phyloP scores from a whole-genome alignment of 2,797 vertebrate species.

The Morus bassanus region DNA sequence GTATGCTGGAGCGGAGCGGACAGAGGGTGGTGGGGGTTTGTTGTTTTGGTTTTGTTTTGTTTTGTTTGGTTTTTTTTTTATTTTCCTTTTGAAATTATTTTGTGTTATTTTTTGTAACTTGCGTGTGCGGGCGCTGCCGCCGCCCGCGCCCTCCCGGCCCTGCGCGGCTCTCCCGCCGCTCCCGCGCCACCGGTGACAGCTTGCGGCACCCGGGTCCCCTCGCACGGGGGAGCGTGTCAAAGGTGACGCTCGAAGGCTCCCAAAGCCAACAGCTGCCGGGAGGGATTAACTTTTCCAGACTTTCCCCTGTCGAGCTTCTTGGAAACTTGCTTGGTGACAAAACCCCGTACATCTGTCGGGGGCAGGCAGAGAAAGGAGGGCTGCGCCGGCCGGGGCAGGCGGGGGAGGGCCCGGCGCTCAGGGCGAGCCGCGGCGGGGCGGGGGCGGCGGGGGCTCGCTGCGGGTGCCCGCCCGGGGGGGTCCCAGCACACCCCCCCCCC shows the following conservation, averaged over 20 bases:
- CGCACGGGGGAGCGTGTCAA: conserved; percentile 84
- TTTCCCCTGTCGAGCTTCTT: conserved; percentile 82
- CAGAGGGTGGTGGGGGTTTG: too few relatives aligned
- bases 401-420: conserved; percentile 1
- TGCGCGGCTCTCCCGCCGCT: not conserved
- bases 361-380: conserved; percentile 72
- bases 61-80: not conserved
- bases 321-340: conserved; percentile 79
- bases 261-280: conserved; percentile 88
- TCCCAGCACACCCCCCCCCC: not conserved
- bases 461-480: not conserved
- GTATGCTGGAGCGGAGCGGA: not conserved
- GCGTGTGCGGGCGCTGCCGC: not conserved
- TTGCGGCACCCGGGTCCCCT: conserved; percentile 81
- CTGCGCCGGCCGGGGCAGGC: conserved; percentile 55
- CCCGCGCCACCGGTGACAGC: conserved; percentile 79
- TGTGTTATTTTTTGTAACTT: too few relatives aligned
- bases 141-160: not conserved
- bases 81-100: not conserved
- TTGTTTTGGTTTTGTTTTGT: too few relatives aligned
- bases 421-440: not conserved
- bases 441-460: not conserved
- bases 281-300: conserved; percentile 88
- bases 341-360: conserved; percentile 81
- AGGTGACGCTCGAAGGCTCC: conserved; percentile 93